Base-by-base conservation (phyloP, 2,113 vertebrate genomes). In the Catharus minimus region DNA sequence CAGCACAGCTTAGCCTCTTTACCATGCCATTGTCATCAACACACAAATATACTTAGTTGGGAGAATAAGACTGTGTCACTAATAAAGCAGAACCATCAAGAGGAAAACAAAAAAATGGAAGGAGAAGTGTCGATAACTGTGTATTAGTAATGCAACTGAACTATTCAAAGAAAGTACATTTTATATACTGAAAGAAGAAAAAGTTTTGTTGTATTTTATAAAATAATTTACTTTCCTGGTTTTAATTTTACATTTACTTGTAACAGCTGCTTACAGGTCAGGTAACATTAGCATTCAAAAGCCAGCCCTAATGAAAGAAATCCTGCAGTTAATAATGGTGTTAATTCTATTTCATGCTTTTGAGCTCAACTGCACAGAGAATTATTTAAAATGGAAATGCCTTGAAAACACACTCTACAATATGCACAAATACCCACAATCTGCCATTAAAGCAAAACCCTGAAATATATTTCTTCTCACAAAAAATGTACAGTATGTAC, bases 201-300 rank as follows among this genome's bases (percentile, higher is more conserved):
- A 89, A 67, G 94, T 91, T 96, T 96, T 69, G 86, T 96, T 86
- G 82, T 95, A 77, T 82, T 80, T 52, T 86, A 75, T 73, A 80
- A 93, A 96, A 93, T 94, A 93, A 96, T 91, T 96, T 79, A 17
- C n/a, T 95, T 96, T 96, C 87, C 83, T 82, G 87, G 93, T 83
- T 94, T 97, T 96, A 94, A 92, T 38, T 97, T 96, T 97, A 90
- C 85, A 92, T 93, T 93, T 95, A 76, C 92, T 96, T 81, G 85
- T 90, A 97, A 96, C 97, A 98, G 97, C 97, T 98, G 97, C 96
- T 94, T 93, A 80, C 92, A 97, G 96, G 94, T 97, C 95, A 96
- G 93, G 94, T 97, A 97, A 97, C 96, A 95, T 86, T 87, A 64
- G 74, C 81, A 78, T 93, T 92, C 75, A 93, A 94, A 96, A 96